A percentile compares a stretch with the other conserved stretches of the same genome.
phyloP scores from a whole-genome alignment of 2,113 vertebrate genomes.

The Malurus elegans region DNA sequence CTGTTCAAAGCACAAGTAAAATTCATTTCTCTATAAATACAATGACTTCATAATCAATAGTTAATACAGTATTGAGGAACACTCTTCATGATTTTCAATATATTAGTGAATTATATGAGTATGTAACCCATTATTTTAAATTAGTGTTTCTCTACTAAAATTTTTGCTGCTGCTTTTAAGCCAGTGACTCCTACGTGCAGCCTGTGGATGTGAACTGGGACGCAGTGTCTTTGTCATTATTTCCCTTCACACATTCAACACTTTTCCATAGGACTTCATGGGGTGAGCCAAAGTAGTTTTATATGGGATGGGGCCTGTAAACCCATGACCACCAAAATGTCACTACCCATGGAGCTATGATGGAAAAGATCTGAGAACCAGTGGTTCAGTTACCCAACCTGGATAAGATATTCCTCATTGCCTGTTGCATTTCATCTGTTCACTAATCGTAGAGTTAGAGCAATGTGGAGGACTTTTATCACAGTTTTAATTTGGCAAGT shows the following conservation, averaged over 20 bases:
- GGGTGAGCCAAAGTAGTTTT: not conserved
- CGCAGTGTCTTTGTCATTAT: not conserved
- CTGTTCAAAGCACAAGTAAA: not conserved
- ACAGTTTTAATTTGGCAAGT: not conserved
- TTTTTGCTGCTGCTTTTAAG: slow-evolving; percentile 19
- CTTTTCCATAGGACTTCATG: not conserved
- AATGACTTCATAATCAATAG: not conserved
- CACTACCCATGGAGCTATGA: not conserved
- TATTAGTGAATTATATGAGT: not conserved
- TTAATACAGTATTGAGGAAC: not conserved
- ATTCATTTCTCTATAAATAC: not conserved
- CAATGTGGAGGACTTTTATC: not conserved
- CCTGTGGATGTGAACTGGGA: not conserved
- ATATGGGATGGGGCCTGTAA: not conserved
- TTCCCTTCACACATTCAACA: not conserved
- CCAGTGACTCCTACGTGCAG: not conserved
- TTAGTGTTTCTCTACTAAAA: not conserved
- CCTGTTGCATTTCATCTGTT: not conserved
- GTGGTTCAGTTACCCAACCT: not conserved
- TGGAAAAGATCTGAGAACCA: not conserved
- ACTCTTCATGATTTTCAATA: not conserved
- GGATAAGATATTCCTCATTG: not conserved
- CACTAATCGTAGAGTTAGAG: not conserved
- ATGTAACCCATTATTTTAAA: not conserved
- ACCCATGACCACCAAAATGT: not conserved